phyloP scores from a whole-genome alignment of 2,113 vertebrate species.

The Tyrannus savana region DNA sequence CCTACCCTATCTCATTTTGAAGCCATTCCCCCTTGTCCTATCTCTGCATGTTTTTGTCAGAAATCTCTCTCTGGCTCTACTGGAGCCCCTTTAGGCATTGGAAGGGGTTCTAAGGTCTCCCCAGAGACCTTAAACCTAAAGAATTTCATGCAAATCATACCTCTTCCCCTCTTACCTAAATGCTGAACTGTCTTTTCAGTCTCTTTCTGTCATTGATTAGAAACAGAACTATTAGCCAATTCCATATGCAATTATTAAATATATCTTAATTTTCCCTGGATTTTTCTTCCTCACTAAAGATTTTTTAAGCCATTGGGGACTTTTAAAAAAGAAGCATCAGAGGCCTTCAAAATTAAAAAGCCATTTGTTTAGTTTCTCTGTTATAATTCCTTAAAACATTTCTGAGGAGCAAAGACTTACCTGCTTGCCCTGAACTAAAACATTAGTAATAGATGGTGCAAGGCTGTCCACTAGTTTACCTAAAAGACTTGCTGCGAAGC shows the following conservation, averaged over 20 bases:
- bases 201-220: not conserved
- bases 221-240: not conserved
- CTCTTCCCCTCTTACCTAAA: not conserved
- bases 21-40: not conserved
- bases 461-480: slow-evolving; percentile 99
- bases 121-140: not conserved
- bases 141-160: not conserved
- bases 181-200: not conserved
- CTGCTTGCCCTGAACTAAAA: slow-evolving; percentile 99
- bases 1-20: not conserved
- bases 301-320: not conserved
- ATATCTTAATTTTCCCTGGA: not conserved
- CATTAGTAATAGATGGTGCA: slow-evolving; percentile 99
- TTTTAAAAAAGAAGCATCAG: not conserved
- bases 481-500: slow-evolving; percentile 96
- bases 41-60: not conserved
- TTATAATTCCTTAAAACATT: slow-evolving; percentile 18
- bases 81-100: not conserved
- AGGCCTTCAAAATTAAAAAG: not conserved
- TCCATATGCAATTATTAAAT: not conserved
- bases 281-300: not conserved
- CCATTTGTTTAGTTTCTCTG: slow-evolving; percentile 16
- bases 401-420: slow-evolving; percentile 83
- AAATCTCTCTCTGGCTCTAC: not conserved
- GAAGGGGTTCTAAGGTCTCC: not conserved